Evolutionary conservation across 2,888 invertebrate genomes (phyloP), one percentile per base, ranked within the genome.

Genomic region (Netelia melanura): DNA sequence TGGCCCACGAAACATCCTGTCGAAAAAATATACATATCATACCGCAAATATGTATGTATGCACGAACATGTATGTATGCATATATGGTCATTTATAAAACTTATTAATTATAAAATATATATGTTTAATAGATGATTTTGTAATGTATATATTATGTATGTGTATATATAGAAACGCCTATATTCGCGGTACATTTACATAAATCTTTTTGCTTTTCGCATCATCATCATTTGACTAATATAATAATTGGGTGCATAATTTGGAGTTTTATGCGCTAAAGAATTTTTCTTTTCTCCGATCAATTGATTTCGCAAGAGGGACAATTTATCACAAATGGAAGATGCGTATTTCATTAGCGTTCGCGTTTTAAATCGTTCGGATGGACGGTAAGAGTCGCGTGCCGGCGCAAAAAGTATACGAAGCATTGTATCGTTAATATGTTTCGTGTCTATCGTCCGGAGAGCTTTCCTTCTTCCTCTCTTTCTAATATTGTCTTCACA

Each of bases 81-180:
- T 85, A 88, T 89, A 88, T 90, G 88, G 87, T 89, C 90, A 90
- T 88, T 90, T 89, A 87, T 87, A 89, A 90, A 90, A 89, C 83
- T 88, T 88, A 86, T 86, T 84, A 82, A 79, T 90, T 85, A 86
- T 86, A 90, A 89, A 87, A 88, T 82, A 83, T 75, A 81, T 83
- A 17, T 17, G 64, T 79, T 43, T 71, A 75, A 67, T 74, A 80
- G 70, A 81, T 81, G 81, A 86, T 86, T 83, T 75, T 79, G 68
- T 64, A 30, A 30, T 5, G 61, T 85, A 80, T 68, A 84, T 56
- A 78, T 79, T 65, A 83, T 81, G 54, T 62, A 83, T 72, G 44
- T 83, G 65, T 84, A 80, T 80, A 68, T 79, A 76, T 72, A 84
- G 70, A 62, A 81, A 82, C 70, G 77, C 23, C 23, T 58, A 48